A percentile compares a stretch with the other conserved stretches of the same genome.
These are phyloP conservation scores for Syngnathus floridae DNA, from an alignment of 2,113 vertebrate genomes.

Conservation along the genomic window DNA sequence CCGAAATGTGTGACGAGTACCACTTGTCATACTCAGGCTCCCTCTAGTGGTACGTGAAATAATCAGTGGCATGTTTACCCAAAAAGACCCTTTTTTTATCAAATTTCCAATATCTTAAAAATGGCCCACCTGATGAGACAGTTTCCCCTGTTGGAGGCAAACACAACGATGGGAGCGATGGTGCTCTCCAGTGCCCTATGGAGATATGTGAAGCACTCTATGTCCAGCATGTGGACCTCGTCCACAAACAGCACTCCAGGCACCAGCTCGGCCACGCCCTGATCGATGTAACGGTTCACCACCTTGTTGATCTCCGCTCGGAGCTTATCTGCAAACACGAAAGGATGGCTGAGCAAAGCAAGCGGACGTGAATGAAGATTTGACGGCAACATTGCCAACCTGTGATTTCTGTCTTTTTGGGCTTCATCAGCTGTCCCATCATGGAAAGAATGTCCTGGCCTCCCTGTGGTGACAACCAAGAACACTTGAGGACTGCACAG, in stretches of 20 bases:
- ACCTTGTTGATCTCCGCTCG: slow-evolving; percentile 97
- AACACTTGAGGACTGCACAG: not conserved
- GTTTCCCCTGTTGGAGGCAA: slow-evolving; percentile 94
- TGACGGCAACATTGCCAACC: slow-evolving; percentile 61
- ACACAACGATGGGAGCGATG: slow-evolving; percentile 94
- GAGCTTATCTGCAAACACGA: slow-evolving; percentile 80
- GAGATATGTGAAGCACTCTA: slow-evolving; percentile 97
- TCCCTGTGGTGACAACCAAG: slow-evolving; percentile 68
- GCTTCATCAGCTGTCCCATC: slow-evolving; percentile 99
- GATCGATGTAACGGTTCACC: slow-evolving; percentile 97
- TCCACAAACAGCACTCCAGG: slow-evolving; percentile 94
- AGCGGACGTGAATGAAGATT: not conserved
- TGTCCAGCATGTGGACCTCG: slow-evolving; percentile 98
- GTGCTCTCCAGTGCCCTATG: slow-evolving; percentile 91
- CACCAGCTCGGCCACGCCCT: slow-evolving; percentile 93
- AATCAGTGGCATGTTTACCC: no score
- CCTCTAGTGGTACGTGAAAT: no score
- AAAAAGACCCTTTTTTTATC: no score
- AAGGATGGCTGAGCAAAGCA: not conserved
- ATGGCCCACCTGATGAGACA: slow-evolving; percentile 79
- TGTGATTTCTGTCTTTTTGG: slow-evolving; percentile 98
- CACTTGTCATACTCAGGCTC: no score
- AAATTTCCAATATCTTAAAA: no score
- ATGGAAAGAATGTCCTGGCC: slow-evolving; percentile 97
- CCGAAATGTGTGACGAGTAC: no score